A percentile compares a stretch with the other conserved stretches of the same genome.
Conservation (phyloP, 2,797 vertebrate species). For the Hydrophis major region DNA sequence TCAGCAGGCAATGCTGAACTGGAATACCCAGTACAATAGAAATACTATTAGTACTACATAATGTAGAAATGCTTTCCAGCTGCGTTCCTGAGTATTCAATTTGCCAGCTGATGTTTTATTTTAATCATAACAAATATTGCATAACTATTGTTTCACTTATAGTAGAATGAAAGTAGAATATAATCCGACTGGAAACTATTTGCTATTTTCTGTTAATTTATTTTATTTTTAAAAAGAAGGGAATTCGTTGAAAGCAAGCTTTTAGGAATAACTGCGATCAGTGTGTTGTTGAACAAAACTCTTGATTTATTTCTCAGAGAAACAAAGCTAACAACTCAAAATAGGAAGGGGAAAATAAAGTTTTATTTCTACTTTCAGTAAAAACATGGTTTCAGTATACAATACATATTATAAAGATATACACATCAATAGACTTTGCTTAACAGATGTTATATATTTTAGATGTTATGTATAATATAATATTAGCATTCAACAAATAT, state of each 20-base stretch:
- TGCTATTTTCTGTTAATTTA: background rate
- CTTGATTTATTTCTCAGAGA: background rate
- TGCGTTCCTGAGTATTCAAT: slow-evolving; percentile 2
- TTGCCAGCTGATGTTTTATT: background rate
- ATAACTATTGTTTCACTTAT: background rate
- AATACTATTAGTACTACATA: background rate
- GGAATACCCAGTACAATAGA: background rate
- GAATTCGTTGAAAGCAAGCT: background rate
- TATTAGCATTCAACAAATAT: background rate
- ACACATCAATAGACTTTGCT: background rate
- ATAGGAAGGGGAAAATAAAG: background rate
- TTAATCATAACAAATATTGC: slow-evolving; percentile 27
- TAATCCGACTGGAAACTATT: background rate
- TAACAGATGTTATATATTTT: background rate
- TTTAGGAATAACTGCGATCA: background rate
- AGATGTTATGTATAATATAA: background rate
- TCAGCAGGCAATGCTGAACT: background rate
- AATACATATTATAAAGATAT: background rate
- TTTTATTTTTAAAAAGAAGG: background rate
- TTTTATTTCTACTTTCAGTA: background rate
- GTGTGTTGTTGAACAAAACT: background rate
- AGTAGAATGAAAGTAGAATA: background rate
- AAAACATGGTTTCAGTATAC: background rate
- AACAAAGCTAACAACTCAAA: background rate
- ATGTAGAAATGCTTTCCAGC: slow-evolving; percentile 14